phyloP scores from a whole-genome alignment of 2,113 vertebrate species.

The Thunnus thynnus region DNA sequence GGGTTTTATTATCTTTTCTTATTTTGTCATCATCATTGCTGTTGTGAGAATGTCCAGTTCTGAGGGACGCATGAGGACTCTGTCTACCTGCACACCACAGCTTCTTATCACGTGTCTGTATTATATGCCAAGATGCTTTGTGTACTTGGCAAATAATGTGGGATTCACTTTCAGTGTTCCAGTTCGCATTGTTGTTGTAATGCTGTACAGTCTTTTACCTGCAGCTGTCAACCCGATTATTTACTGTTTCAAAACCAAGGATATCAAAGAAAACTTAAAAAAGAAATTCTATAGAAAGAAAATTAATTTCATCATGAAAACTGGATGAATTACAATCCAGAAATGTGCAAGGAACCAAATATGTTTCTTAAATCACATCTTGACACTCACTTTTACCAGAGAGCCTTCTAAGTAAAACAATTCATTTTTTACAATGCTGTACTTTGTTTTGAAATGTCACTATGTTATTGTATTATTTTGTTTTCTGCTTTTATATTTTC shows the following conservation, averaged over 20 bases:
- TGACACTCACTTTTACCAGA: too few relatives aligned
- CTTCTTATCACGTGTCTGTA: constrained; percentile 73
- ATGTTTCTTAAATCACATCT: too few relatives aligned
- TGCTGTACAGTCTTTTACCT: constrained; percentile 77
- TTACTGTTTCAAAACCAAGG: constrained; percentile 77
- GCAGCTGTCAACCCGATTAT: constrained; percentile 77
- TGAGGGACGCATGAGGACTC: constrained; percentile 41
- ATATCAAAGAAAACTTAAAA: constrained; percentile 71
- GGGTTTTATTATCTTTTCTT: constrained; percentile 73
- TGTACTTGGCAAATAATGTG: constrained; percentile 66
- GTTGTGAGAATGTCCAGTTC: constrained; percentile 63
- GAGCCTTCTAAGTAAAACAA: too few relatives aligned
- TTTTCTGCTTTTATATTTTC: too few relatives aligned
- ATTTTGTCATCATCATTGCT: constrained; percentile 61
- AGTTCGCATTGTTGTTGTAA: constrained; percentile 53
- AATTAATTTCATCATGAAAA: not conserved
- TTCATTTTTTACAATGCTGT: too few relatives aligned
- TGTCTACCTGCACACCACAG: constrained; percentile 78
- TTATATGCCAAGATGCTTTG: constrained; percentile 74
- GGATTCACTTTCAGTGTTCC: constrained; percentile 55
- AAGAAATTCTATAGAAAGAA: not conserved
- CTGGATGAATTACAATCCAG: not conserved
- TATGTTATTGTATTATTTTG: too few relatives aligned
- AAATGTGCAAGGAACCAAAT: too few relatives aligned
- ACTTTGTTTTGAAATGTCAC: too few relatives aligned